Conservation (phyloP, 1,140 invertebrate genomes). For the Drosophila micromelanica region DNA sequence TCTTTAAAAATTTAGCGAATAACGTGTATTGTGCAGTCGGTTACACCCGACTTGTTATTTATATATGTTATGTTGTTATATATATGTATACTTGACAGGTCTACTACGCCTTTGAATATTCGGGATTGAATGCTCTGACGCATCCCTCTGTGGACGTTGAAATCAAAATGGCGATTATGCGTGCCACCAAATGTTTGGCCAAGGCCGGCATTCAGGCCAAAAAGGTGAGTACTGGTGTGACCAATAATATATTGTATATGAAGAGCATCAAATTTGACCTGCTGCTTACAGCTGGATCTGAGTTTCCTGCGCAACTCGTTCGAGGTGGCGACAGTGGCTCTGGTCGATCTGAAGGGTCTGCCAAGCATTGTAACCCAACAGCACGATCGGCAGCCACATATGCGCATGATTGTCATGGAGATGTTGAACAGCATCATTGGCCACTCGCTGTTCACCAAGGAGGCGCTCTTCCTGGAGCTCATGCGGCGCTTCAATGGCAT, state of each 20-base stretch:
- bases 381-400: slow-evolving; percentile 40
- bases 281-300: slow-evolving; percentile 46
- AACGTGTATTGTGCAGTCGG: background rate
- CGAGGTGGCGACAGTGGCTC: slow-evolving; percentile 51
- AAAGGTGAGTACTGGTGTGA: slow-evolving; percentile 54
- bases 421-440: slow-evolving; percentile 64
- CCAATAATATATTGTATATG: background rate
- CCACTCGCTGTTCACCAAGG: slow-evolving; percentile 68
- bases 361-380: slow-evolving; percentile 75
- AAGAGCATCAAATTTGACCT: background rate
- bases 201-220: slow-evolving; percentile 47
- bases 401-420: slow-evolving; percentile 53
- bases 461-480: slow-evolving; percentile 68
- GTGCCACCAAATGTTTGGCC: slow-evolving; percentile 60
- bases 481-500: slow-evolving; percentile 60
- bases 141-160: slow-evolving; percentile 84
- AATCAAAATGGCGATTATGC: slow-evolving; percentile 53
- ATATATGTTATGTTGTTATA: no score
- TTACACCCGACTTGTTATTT: background rate
- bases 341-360: slow-evolving; percentile 64
- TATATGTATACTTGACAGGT: slow-evolving; percentile 79
- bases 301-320: slow-evolving; percentile 56
- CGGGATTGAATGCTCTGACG: slow-evolving; percentile 88
- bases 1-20: no score
- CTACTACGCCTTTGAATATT: slow-evolving; percentile 87